Evolutionary conservation across 2,113 vertebrate species (phyloP), one percentile per base, ranked within the genome.

Genomic region (Pangasianodon gigas): DNA sequence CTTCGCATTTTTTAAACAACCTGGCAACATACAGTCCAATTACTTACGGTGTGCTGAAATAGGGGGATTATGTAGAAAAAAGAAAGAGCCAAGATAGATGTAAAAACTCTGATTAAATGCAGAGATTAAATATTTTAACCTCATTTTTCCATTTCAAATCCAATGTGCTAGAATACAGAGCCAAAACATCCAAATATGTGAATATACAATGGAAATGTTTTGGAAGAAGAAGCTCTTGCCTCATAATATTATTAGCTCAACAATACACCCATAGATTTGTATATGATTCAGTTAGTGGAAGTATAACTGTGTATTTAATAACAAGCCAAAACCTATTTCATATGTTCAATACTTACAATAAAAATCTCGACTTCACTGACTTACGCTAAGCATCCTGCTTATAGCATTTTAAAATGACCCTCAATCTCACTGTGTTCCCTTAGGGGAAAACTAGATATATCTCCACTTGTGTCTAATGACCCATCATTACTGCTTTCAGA

Each of bases 401-500:
- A 84, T 37, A 44, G 69, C 37, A 62, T 18, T 85, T n/a, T 48
- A 84, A n/a, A 74, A 89, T 46, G 52, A 46, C 41, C 54, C 77
- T 88, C 62, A 44, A 88, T 51, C 56, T 26, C 29, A 54, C 81
- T 54, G 65, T 84, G 69, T 6, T 32, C 56, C 83, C 83, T 37
- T 48, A 24, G 54, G 85, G 79, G 51, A n/a, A 81, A 83, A 65
- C 80, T 88, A 46, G 48, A 65, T 80, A 37, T 44, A 62, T 88
- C 74, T 37, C 88, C 80, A 87, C 67, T 75, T 58, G 29, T 62
- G 77, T 82, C 52, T 90, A 92, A 92, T 92, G 88, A 79, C 86
- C 89, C 88, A 83, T 90, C 88, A 90, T 92, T 92, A 92, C 87
- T 85, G 89, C 88, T 54, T 89, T 91, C 82, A 90, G 89, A 90